Base-by-base conservation (phyloP, 2,797 vertebrate species). In the Cheirogaleus major region DNA sequence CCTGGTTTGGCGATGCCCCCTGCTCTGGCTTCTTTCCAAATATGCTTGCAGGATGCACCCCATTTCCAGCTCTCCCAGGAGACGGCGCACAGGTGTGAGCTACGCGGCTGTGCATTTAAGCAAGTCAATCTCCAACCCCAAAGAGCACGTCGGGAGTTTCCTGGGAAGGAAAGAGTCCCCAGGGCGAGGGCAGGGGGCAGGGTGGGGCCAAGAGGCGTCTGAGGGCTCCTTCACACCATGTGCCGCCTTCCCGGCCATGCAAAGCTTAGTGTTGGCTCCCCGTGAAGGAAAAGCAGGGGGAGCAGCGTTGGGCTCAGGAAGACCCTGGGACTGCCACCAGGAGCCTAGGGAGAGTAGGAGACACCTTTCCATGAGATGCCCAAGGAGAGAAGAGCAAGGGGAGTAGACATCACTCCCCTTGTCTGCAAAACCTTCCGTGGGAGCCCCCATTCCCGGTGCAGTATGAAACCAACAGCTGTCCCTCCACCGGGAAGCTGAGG, bases 1-100 rank as follows among this genome's bases (percentile, higher is more conserved):
- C 81, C 57, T 7, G 11, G 23, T 43, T 22, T 18, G 9, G 30
- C 0, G 1, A 18, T 4, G 35, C 17, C 20, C 35, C 35, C 48
- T 2, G 41, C 27, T 55, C 65, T 3, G 0, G 0, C 30, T 63
- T 67, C 95, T 83, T 61, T 63, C 69, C 79, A n/a, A 27, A 27
- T 11, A 1, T 4, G 41, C 27, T 80, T 22, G 4, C 50, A 5
- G 0, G 3, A 18, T 0, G 25, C 27, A 4, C n/a, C 30, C 10
- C 4, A 0, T 57, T 30, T 45, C 38, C 48, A 12, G 1, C 23
- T 38, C 61, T 72, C 48, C 55, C 3, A 32, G 87, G 79, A 70
- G 70, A 7, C 0, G 0, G 38, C 0, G 1, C 20, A 5, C 75
- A 5, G 1, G 35, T 9, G 6, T 5, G 12, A 5, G 38, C 61